These are phyloP conservation scores for Grallaria varia DNA, from an alignment of 2,113 vertebrate species.

Conservation along the genomic window DNA sequence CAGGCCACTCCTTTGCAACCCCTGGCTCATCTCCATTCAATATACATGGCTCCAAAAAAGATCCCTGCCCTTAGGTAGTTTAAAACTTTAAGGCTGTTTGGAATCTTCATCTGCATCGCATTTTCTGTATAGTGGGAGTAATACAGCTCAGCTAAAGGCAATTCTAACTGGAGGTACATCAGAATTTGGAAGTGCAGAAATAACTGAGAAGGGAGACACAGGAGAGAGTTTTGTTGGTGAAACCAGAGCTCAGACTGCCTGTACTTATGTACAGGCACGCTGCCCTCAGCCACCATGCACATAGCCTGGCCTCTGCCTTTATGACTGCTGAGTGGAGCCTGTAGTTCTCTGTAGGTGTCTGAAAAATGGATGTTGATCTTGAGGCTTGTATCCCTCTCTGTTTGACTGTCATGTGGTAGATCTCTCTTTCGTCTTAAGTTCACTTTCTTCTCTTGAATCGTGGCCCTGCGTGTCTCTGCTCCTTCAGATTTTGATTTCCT, in stretches of 20 bases:
- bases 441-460: not conserved
- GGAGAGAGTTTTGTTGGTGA: not conserved
- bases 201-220: accelerated
- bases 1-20: not conserved
- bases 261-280: too few relatives aligned
- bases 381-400: not conserved
- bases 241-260: not conserved
- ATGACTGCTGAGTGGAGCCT: not conserved
- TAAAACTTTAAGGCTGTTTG: not conserved
- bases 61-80: not conserved
- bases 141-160: not conserved
- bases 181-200: not conserved
- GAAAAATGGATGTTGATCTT: not conserved
- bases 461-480: not conserved
- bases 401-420: not conserved
- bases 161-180: not conserved
- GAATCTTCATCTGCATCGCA: not conserved
- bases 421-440: not conserved
- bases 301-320: not conserved
- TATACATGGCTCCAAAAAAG: not conserved
- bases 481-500: not conserved
- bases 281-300: not conserved
- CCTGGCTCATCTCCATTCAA: not conserved
- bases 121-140: not conserved
- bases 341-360: not conserved